These are phyloP conservation scores for Orthonyx spaldingii DNA, from an alignment of 2,113 vertebrate species.

Conservation along the genomic window DNA sequence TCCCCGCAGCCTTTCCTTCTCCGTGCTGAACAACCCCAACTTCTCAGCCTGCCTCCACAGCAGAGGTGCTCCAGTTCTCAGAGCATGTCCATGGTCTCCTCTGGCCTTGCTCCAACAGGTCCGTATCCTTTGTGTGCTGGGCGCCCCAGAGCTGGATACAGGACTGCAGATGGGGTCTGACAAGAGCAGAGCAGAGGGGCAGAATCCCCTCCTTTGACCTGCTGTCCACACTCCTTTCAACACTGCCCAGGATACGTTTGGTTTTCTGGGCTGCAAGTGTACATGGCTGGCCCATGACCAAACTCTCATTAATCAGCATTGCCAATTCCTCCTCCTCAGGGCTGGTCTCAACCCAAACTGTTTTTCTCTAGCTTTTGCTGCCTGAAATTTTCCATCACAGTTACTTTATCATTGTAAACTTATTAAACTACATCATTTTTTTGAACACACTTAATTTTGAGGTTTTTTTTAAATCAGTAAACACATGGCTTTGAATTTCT, in stretches of 20 bases:
- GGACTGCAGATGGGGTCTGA: not conserved
- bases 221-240: not conserved
- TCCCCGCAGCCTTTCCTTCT: not conserved
- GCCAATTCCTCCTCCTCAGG: not conserved
- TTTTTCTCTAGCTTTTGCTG: not conserved
- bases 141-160: not conserved
- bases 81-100: not conserved
- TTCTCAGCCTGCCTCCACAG: not conserved
- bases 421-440: not conserved
- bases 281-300: not conserved
- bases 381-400: not conserved
- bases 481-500: not conserved
- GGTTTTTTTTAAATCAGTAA: not conserved
- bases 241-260: accelerated
- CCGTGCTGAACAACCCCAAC: not conserved
- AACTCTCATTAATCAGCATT: not conserved
- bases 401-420: not conserved
- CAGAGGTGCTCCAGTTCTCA: not conserved
- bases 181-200: not conserved
- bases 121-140: too few species aligned
- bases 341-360: not conserved
- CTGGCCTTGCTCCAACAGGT: too few species aligned
- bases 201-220: not conserved
- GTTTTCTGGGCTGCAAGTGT: not conserved
- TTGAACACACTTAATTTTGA: not conserved